Evolutionary conservation across 1,140 invertebrate genomes (phyloP).

Genomic region (Conus ventricosus): DNA sequence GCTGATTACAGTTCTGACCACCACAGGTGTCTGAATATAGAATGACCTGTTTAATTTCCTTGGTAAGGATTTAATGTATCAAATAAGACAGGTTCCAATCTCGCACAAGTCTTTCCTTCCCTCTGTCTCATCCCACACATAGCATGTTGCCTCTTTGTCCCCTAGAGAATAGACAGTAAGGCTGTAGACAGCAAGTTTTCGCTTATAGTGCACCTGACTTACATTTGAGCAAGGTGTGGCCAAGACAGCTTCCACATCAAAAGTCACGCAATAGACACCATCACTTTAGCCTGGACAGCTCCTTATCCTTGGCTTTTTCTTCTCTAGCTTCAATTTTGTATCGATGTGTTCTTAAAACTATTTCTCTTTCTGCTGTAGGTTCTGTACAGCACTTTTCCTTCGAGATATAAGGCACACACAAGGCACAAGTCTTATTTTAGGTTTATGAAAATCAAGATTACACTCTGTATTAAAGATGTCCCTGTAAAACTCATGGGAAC

Average conservation of each 20-base stretch:
- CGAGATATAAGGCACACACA: conserved; percentile 19
- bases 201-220: conserved; percentile 31
- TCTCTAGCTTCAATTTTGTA: conserved; percentile 26
- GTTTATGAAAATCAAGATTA: conserved; percentile 45
- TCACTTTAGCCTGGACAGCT: conserved; percentile 21
- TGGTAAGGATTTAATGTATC: conserved; percentile 30
- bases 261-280: conserved; percentile 31
- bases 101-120: conserved; percentile 38
- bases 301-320: conserved; percentile 43
- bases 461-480: conserved; percentile 47
- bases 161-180: conserved; percentile 40
- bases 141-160: conserved; percentile 39
- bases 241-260: conserved; percentile 46
- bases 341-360: conserved; percentile 25
- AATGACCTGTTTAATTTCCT: conserved; percentile 34
- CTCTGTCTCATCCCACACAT: conserved; percentile 42
- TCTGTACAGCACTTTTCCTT: conserved; percentile 20
- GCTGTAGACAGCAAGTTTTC: conserved; percentile 39
- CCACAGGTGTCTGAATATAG: conserved; percentile 47
- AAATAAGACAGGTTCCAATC: conserved; percentile 42
- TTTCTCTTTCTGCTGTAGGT: neutral
- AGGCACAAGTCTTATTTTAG: conserved; percentile 28
- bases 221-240: conserved; percentile 43
- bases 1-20: conserved; percentile 47
- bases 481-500: conserved; percentile 33